Base-by-base conservation (phyloP, 2,113 vertebrate species). In the Procavia capensis region DNA sequence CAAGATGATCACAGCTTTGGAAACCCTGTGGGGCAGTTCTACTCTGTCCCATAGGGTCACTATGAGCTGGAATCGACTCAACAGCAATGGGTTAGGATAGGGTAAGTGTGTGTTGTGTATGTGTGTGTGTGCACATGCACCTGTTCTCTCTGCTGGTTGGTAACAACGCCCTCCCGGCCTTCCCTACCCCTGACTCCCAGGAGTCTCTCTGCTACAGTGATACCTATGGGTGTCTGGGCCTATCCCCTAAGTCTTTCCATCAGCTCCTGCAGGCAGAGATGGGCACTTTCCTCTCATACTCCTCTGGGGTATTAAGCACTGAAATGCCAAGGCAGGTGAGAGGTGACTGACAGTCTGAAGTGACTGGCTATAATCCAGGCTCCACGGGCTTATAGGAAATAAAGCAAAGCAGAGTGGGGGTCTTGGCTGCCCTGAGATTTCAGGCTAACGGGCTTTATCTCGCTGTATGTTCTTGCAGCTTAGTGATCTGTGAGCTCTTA, bases 401-500 rank as follows among this genome's bases (percentile, higher is more conserved):
- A 81, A 47, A 41, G 45, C 61, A 57, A 41, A 86, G 92, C 90
- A 84, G 87, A 91, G 94, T 0, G 47, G 87, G 66, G 72, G 86
- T 72, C 63, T 70, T 59, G 93, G 80, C 92, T 0, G 0, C 89
- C 72, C 79, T 43, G 61, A 95, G 93, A 95, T 88, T 96, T 76
- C 95, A 89, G 96, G 94, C 97, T 97, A 97, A 97, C 79, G 84
- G 95, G 93, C 96, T 96, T 97, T 95, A 94, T 97, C 93, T 90
- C 80, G 93, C 96, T 96, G 78, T 85, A 90, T 79, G 75, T 91
- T 64, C 92, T 95, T 98, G 97, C 93, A 88, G 95, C 97, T 98
- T 93, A 1, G 31, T 82, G 90, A 98, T 97, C 97, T 97, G 86
- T 97, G 96, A 97, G 98, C 96, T 93, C 96, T 97, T 96, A 97